Evolutionary conservation across 2,113 vertebrate species (phyloP).

Genomic region (Sturnira hondurensis): DNA sequence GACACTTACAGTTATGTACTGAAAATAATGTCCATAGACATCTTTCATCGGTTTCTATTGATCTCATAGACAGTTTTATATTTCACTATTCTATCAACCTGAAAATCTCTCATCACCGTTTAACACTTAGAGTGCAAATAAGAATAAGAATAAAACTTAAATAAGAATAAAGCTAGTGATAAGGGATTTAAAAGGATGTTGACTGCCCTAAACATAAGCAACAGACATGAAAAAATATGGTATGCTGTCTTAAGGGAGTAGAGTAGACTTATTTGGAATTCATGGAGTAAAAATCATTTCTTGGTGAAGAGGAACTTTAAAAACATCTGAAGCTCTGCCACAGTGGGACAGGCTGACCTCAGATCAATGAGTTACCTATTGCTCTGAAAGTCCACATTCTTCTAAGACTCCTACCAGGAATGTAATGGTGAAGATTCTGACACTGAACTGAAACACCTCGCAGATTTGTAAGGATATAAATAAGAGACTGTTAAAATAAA

Average conservation of each 20-base stretch:
- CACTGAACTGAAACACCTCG: not conserved
- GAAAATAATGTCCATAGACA: conserved; percentile 45
- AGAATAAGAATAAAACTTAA: not conserved
- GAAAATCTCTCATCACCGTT: conserved; percentile 45
- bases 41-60: conserved; percentile 50
- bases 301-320: not conserved
- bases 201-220: not conserved
- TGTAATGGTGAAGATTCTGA: not conserved
- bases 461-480: not conserved
- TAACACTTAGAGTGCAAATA: conserved; percentile 51
- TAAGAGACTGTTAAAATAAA: not conserved
- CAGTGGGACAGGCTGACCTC: not conserved
- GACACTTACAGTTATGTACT: conserved; percentile 42
- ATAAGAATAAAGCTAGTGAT: conserved; percentile 21
- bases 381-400: not conserved
- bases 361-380: not conserved
- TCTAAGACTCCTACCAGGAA: not conserved
- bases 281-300: not conserved
- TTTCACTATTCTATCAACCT: conserved; percentile 42
- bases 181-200: not conserved
- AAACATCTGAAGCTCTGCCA: not conserved
- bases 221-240: not conserved
- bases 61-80: conserved; percentile 49
- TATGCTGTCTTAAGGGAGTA: not conserved
- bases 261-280: not conserved